These are phyloP conservation scores for Protaetia brevitarsis DNA, from an alignment of 1,140 invertebrate genomes.

Conservation along the genomic window DNA sequence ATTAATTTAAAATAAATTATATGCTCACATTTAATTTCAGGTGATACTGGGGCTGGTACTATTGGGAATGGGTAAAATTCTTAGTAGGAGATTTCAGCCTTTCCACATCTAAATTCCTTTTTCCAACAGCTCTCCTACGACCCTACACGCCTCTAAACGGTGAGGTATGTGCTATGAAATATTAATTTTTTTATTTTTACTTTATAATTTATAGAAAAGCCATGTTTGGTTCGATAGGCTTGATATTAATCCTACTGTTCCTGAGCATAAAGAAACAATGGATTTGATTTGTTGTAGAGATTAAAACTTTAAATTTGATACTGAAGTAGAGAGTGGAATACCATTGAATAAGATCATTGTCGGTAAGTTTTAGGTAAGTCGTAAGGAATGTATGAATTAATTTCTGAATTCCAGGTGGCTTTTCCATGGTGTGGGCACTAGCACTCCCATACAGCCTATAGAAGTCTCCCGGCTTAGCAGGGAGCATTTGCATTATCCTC, in stretches of 20 bases:
- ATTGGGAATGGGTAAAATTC: conserved; percentile 63
- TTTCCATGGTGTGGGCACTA: conserved; percentile 74
- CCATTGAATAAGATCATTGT: conserved; percentile 63
- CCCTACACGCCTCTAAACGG: conserved; percentile 64
- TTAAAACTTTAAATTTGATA: conserved; percentile 60
- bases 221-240: conserved; percentile 72
- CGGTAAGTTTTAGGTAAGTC: conserved; percentile 50
- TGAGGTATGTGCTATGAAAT: conserved; percentile 44
- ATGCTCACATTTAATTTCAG: conserved; percentile 48
- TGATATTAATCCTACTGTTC: conserved; percentile 56
- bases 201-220: conserved; percentile 47
- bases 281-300: conserved; percentile 54
- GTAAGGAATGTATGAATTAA: background rate
- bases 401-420: conserved; percentile 50
- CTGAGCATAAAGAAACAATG: conserved; percentile 61
- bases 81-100: conserved; percentile 59
- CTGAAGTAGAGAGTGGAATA: conserved; percentile 62
- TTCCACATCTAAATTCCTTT: conserved; percentile 69
- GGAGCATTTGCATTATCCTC: conserved; percentile 68
- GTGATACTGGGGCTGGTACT: conserved; percentile 60
- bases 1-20: conserved; percentile 15
- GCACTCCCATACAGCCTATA: conserved; percentile 65
- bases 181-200: background rate
- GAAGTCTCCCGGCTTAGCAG: conserved; percentile 61
- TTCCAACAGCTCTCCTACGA: conserved; percentile 66